Evolutionary conservation across 1,140 invertebrate species (phyloP).

Genomic region (Drosophila nannoptera): DNA sequence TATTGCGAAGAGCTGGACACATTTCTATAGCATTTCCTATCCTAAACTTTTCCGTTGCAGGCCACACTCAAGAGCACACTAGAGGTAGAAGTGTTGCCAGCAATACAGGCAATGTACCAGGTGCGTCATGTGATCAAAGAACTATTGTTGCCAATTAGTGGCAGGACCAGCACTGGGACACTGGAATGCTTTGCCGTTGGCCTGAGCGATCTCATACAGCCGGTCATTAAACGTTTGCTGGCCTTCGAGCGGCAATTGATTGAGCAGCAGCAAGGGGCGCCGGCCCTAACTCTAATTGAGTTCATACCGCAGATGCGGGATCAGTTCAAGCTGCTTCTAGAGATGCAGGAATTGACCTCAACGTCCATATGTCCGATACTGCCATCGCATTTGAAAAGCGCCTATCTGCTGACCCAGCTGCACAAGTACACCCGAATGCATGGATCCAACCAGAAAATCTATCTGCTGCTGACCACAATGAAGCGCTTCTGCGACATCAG

Average conservation of each 20-base stretch:
- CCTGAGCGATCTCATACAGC: constrained; percentile 56
- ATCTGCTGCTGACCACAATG: constrained; percentile 38
- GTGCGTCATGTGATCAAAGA: constrained; percentile 35
- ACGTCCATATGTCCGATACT: constrained; percentile 29
- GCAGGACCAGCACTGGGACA: constrained; percentile 27
- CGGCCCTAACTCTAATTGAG: constrained; percentile 38
- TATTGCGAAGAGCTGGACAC: not conserved
- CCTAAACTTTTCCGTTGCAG: constrained; percentile 15
- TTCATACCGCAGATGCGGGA: constrained; percentile 38
- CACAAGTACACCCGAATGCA: constrained; percentile 22
- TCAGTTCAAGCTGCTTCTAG: constrained; percentile 38
- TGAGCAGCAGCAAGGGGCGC: not conserved
- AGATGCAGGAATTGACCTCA: constrained; percentile 20
- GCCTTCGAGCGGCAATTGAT: constrained; percentile 46
- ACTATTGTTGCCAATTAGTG: constrained; percentile 10
- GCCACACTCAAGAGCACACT: constrained; percentile 9
- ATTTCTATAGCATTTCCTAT: not conserved
- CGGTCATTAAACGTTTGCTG: constrained; percentile 46
- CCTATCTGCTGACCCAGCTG: constrained; percentile 53
- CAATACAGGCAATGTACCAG: constrained; percentile 51
- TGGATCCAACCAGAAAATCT: constrained; percentile 41
- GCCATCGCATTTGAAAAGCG: constrained; percentile 54
- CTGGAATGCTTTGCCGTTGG: constrained; percentile 58
- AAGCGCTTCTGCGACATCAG: constrained; percentile 64
- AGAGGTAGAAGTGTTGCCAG: constrained; percentile 37